Evolutionary conservation across 2,888 invertebrate species (phyloP), one percentile per base, ranked within the genome.

Genomic region (Hyposoter dolosus): DNA sequence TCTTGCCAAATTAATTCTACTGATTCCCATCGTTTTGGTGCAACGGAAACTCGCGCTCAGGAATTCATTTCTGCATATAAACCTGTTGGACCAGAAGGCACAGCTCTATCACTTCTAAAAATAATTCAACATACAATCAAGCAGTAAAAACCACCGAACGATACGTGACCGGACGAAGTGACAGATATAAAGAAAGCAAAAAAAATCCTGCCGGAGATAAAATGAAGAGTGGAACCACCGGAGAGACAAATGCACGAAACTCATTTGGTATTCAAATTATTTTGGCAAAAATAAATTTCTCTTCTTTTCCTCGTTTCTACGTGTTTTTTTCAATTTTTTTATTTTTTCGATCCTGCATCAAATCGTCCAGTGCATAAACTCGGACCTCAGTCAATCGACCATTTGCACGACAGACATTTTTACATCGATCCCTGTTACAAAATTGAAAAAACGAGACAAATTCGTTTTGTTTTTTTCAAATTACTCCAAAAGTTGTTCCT

Each of bases 251-350:
- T 92, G 89, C 90, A 90, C 91, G 90, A 92, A 83, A 63, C 81
- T 83, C 88, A 92, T 92, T 93, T 92, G 93, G 91, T 93, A 92
- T 92, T 92, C 92, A 92, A 92, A 92, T 93, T 90, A 85, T 85
- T 87, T 76, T 77, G 87, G 84, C 78, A 75, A 45, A 56, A 78
- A 72, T 77, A 72, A 35, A 82, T 72, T 72, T 23, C 5, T 23
- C 56, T 19, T 35, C n/a, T 65, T 69, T 35, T 0, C 23, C 28
- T 63, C 19, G 12, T 23, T 75, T 17, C 32, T 35, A 12, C 40
- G 12, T 53, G 19, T 19, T 28, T 68, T 56, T 47, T 40, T 9
- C 1, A 40, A 9, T 7, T 40, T 10, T 40, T 40, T 40, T 40
- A 9, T 40, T 40, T 45, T 68, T 77, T 17, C 28, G 17, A 56